Base-by-base conservation (phyloP, 1,140 invertebrate species). In the Maconellicoccus hirsutus region DNA sequence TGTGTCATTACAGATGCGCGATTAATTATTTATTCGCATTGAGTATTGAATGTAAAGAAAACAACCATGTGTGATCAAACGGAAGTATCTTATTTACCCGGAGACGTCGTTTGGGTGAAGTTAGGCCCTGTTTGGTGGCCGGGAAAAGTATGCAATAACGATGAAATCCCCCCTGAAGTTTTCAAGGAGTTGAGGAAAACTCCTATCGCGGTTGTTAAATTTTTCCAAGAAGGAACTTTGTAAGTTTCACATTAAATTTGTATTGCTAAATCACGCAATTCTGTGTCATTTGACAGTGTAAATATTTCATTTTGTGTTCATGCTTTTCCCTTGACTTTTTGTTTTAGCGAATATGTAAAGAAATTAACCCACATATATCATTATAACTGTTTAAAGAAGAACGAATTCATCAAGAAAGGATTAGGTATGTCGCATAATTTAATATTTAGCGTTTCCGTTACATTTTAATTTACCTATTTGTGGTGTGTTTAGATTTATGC, bases 71-170 rank as follows among this genome's bases (percentile, higher is more conserved):
- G 82, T 76, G 84, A 86, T 29, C 85, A 87, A 81, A 84, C 83
- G 73, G 82, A 82, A 76, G 79, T 84, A 33, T 75, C 77, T 75
- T 91, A 89, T 79, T 80, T 82, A 73, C 85, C 87, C 74, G 88
- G 87, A 59, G 88, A 91, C 74, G 80, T 91, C 70, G 90, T 91
- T 70, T 92, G 90, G 90, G 89, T 91, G 1, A 92, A 92, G 78
- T 78, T 91, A 25, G 84, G 87, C 10, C 86, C 83, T 75, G 90
- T 88, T 85, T 92, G 89, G 89, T 78, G 77, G 77, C 90, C 90
- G 38, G 89, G 89, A 7, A 86, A 89, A 78, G 88, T 91, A 59
- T 82, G 85, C 39, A 83, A 83, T 59, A 78, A 83, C 22, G 81
- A 83, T 61, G 78, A 88, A 61, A 84, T 86, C 0, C 81, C 83